These are phyloP conservation scores for Amblyraja radiata DNA, from an alignment of 2,797 vertebrate species.

Conservation along the genomic window DNA sequence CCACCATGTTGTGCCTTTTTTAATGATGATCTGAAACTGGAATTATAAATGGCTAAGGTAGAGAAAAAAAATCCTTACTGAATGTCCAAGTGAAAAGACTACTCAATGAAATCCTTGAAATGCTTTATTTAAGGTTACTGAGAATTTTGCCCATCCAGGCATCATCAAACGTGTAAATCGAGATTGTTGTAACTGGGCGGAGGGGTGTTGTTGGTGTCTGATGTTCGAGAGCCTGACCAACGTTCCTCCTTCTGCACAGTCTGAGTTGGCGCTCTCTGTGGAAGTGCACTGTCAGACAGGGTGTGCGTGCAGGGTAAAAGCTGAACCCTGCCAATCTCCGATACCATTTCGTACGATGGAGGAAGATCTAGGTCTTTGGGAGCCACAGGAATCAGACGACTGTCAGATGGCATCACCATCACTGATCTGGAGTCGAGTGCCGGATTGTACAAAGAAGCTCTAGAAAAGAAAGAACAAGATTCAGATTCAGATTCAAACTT, in stretches of 20 bases:
- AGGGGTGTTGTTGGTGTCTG: conserved; percentile 36
- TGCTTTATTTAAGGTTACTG: background rate
- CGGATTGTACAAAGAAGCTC: conserved; percentile 55
- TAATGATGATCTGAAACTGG: background rate
- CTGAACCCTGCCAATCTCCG: conserved; percentile 63
- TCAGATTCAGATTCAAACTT: too few relatives aligned
- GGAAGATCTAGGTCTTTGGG: conserved; percentile 65
- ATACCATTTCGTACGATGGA: conserved; percentile 66
- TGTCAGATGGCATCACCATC: conserved; percentile 43
- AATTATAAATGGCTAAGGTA: background rate
- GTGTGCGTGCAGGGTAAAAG: conserved; percentile 45
- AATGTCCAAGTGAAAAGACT: background rate
- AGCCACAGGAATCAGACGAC: conserved; percentile 54
- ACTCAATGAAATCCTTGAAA: background rate
- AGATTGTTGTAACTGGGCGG: conserved; percentile 56
- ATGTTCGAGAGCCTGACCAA: conserved; percentile 25
- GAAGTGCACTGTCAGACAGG: conserved; percentile 45
- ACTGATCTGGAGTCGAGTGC: conserved; percentile 48
- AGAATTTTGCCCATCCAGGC: background rate
- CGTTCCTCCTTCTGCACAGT: conserved; percentile 23
- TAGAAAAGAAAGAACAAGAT: conserved; percentile 42
- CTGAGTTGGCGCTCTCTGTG: conserved; percentile 44
- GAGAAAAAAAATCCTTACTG: background rate
- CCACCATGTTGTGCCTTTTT: too few relatives aligned
- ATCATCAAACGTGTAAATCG: background rate